phyloP scores from a whole-genome alignment of 2,888 invertebrate genomes.

The Argyresthia goedartella region DNA sequence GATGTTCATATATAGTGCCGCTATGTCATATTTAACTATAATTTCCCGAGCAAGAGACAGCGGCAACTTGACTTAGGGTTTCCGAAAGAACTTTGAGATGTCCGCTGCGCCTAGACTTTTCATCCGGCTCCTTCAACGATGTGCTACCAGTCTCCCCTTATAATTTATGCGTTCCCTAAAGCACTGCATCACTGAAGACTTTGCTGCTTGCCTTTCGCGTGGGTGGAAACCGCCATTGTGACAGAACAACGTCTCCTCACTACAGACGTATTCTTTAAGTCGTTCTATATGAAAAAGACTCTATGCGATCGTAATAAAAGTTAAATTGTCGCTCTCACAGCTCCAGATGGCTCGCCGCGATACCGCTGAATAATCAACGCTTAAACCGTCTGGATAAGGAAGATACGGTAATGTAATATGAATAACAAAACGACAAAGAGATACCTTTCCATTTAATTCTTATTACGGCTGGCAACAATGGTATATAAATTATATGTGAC shows the following conservation, averaged over 20 bases:
- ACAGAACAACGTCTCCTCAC: constrained; percentile 66
- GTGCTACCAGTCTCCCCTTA: constrained; percentile 23
- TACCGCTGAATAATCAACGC: constrained; percentile 70
- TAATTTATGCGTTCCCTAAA: constrained; percentile 67
- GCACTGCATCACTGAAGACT: constrained; percentile 65
- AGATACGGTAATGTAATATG: constrained; percentile 69
- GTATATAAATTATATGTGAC: constrained; percentile 41
- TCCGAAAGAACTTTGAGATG: too few relatives aligned
- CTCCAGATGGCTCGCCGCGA: constrained; percentile 58
- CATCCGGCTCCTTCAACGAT: constrained; percentile 10
- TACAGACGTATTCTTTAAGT: constrained; percentile 41
- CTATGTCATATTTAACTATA: too few relatives aligned
- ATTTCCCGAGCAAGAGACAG: too few relatives aligned
- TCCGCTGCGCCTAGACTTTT: constrained; percentile 11
- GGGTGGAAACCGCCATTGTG: constrained; percentile 67
- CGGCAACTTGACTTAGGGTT: too few relatives aligned
- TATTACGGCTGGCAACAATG: constrained; percentile 53
- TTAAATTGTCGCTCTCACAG: constrained; percentile 21
- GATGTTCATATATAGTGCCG: too few relatives aligned
- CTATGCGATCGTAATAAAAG: constrained; percentile 32
- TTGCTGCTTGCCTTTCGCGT: constrained; percentile 44
- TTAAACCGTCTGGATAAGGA: constrained; percentile 70
- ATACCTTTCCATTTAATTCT: constrained; percentile 66
- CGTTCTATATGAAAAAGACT: constrained; percentile 32
- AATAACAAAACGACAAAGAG: constrained; percentile 66